Evolutionary conservation across 2,113 vertebrate genomes (phyloP), one percentile per base, ranked within the genome.

Genomic region (Chroicocephalus ridibundus): DNA sequence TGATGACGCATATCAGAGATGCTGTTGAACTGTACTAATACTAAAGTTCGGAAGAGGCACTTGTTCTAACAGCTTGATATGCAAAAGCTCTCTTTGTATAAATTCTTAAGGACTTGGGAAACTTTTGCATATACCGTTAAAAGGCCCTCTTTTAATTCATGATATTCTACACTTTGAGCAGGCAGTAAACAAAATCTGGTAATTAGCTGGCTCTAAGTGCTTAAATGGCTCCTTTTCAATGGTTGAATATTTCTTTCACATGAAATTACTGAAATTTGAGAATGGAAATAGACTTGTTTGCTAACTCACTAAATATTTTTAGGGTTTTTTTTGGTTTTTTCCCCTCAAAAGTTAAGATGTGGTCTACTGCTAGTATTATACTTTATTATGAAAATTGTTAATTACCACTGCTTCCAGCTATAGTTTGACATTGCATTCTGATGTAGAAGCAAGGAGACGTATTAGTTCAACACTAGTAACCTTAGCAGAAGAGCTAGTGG

Each of bases 171-270:
- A 8, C 40, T 77, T 91, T 32, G 31, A 88, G 71, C n/a, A 80
- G 61, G 52, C 60, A 68, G 55, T 78, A 92, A 92, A 81, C 34
- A 78, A 86, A 94, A 94, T 77, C 72, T 81, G 80, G 38, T 88
- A 58, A 75, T 84, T 71, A 86, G 47, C 60, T 42, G 64, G 32
- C 38, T 88, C 13, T 52, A 62, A 80, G 55, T 15, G 47, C 64
- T 77, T 90, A 66, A 88, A 76, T 51, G n/a, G 66, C 44, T 90
- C 60, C 62, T 85, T 88, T 97, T 94, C 66, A 74, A 57, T 34
- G 26, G 25, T 4, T 76, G 40, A 68, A 52, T 68, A 34, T 70
- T 80, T 70, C 89, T 96, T 88, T 76, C 79, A 82, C 44, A 72
- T 49, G 66, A 61, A 92, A 93, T 74, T 90, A 64, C 19, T 74